Evolutionary conservation across 2,888 invertebrate genomes (phyloP), one percentile per base, ranked within the genome.

Genomic region (Pherbina coryleti): DNA sequence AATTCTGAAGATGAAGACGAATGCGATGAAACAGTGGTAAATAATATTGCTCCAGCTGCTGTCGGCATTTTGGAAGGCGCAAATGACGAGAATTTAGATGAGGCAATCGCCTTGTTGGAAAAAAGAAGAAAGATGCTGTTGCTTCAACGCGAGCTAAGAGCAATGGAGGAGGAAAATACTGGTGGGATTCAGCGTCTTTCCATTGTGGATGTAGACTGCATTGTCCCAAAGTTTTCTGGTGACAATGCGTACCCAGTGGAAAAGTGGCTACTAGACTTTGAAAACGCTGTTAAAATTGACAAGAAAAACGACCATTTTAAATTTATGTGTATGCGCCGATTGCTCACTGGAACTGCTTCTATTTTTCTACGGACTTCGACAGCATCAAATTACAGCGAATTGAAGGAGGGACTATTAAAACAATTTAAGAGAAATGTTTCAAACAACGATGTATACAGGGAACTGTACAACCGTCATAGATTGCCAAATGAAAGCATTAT

Each of bases 401-500:
- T 62, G 31, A 73, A 73, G 19, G 44, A 73, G 22, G 28, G 11
- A 7, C 44, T 73, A 3, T 37, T 62, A 5, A 62, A 67, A 34
- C 71, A 71, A 28, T 71, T 71, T 31, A 55, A 55, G n/a, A 55
- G 71, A 2, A 71, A 25, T 34, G 75, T 78, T 37, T 75, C 75
- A n/a, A 64, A 17, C 19, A 75, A 70, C 19, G 70, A 75, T 34
- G 70, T 75, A 22, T 78, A 71, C 49, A 64, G 31, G 5, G 64
- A 71, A 57, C 19, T 75, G 57, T 75, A 75, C 31, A 71, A 37
- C 19, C 75, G 64, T 28, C 78, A 55, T 8, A 69, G 75, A 9
- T 19, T 78, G 28, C 62, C 69, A 3, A 79, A 62, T 22, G 76
- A 73, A 37, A 73, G 28, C 14, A 79, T 76, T n/a, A 72, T 72